These are phyloP conservation scores for Drosophila acutilabella DNA, from an alignment of 2,888 invertebrate genomes.

Conservation along the genomic window DNA sequence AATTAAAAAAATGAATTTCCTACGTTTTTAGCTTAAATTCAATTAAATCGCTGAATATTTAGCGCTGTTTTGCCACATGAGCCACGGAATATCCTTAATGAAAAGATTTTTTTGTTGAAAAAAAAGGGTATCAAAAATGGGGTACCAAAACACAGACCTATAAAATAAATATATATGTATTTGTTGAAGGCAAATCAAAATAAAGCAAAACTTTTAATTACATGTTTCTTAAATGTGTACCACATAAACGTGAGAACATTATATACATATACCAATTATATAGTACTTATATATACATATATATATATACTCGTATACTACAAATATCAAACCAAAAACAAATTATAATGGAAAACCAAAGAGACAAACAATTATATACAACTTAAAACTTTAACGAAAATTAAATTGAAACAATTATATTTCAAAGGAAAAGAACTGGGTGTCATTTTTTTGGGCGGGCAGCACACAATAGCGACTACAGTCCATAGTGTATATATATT, in stretches of 20 bases:
- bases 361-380: constrained; percentile 51
- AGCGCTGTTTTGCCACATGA: neutral
- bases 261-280: constrained; percentile 29
- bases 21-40: neutral
- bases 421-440: constrained; percentile 14
- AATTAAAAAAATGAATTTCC: neutral
- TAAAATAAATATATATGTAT: constrained; percentile 14
- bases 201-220: constrained; percentile 42
- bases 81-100: constrained; percentile 23
- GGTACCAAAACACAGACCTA: constrained; percentile 11
- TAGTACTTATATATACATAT: constrained; percentile 15
- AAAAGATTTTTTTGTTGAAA: constrained; percentile 11
- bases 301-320: constrained; percentile 41
- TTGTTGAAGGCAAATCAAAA: constrained; percentile 1
- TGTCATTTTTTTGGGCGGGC: neutral
- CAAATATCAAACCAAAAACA: constrained; percentile 37
- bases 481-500: too few relatives aligned
- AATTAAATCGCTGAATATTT: neutral
- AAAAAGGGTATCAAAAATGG: constrained; percentile 6
- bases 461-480: too few relatives aligned
- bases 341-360: constrained; percentile 31
- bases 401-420: constrained; percentile 54
- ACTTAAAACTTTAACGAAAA: constrained; percentile 41
- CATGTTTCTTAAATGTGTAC: constrained; percentile 22
- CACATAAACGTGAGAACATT: constrained; percentile 17